Evolutionary conservation across 64 coral and sea anemone species (phyloP).

Genomic region (Pocillopora damicornis): DNA sequence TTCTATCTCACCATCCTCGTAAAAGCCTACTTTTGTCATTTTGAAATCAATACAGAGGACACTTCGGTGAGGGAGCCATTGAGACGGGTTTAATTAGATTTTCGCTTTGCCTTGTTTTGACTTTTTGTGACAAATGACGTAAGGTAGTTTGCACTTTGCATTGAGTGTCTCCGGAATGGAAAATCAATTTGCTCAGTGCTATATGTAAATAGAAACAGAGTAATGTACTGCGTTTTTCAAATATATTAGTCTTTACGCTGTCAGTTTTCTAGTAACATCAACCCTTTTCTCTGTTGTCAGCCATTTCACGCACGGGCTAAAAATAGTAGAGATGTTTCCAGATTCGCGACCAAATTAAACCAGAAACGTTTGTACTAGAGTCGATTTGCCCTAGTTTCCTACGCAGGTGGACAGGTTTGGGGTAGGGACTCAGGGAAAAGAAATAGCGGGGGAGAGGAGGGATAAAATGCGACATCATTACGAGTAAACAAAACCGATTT

Average conservation of each 20-base stretch:
- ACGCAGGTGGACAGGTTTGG: too few relatives aligned
- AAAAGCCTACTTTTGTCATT: not conserved
- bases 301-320: not conserved
- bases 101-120: not conserved
- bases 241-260: not conserved
- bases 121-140: conserved; percentile 24
- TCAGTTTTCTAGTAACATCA: not conserved
- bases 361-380: too few relatives aligned
- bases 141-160: not conserved
- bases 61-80: not conserved
- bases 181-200: not conserved
- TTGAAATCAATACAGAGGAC: not conserved
- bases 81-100: not conserved
- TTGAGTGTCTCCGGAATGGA: not conserved
- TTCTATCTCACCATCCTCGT: not conserved
- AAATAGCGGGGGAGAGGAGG: not conserved
- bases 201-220: conserved; percentile 25
- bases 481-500: too few relatives aligned
- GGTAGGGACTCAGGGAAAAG: not conserved
- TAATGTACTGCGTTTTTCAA: not conserved
- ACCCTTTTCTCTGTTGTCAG: not conserved
- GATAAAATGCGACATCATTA: too few relatives aligned
- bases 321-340: too few relatives aligned
- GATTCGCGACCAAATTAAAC: too few relatives aligned
- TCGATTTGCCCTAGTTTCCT: too few relatives aligned